Base-by-base conservation (phyloP, 2,113 vertebrate genomes). In the Microcebus murinus region DNA sequence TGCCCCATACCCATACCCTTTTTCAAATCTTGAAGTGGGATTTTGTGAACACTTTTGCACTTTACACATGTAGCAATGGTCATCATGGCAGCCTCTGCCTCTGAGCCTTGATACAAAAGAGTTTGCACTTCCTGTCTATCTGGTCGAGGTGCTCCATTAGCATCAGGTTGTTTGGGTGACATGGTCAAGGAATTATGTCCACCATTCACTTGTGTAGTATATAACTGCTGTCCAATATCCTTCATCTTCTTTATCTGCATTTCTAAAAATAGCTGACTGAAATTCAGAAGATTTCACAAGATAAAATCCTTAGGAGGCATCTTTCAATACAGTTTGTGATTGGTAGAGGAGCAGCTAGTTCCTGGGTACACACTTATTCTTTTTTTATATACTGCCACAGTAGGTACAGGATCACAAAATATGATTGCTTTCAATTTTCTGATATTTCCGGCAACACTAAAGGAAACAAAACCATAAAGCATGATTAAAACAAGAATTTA, bases 231-330 rank as follows among this genome's bases (percentile, higher is more conserved):
- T 92, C 98, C 97, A 18, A 98, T 87, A 89, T 98, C 98, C 96
- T 98, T 98, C 98, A 98, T 98, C 96, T 98, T 98, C 97, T 98
- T 98, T 93, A 99, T 84, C 61, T 98, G 98, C 98, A 98, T 98
- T 97, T 98, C 97, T 36, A 50, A 96, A 93, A 95, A 92, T 48
- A 90, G 1, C 21, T 31, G 55, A 83, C 7, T 34, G n/a, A 63
- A 36, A 87, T 14, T 34, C 48, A 50, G 74, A 15, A 20, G 71
- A 6, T 45, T 17, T 93, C 86, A 90, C 1, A 31, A 2, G 61
- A 67, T 7, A 17, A 18, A 57, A 74, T 73, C 89, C 93, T 91
- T 74, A 20, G 2, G 52, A 11, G 25, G n/a, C 63, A 65, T 55
- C 87, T 89, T 89, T 97, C 57, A 8, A 0, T 68, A 70, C n/a